Evolutionary conservation across 2,113 vertebrate genomes (phyloP), one percentile per base, ranked within the genome.

Genomic region (Laterallus jamaicensis): DNA sequence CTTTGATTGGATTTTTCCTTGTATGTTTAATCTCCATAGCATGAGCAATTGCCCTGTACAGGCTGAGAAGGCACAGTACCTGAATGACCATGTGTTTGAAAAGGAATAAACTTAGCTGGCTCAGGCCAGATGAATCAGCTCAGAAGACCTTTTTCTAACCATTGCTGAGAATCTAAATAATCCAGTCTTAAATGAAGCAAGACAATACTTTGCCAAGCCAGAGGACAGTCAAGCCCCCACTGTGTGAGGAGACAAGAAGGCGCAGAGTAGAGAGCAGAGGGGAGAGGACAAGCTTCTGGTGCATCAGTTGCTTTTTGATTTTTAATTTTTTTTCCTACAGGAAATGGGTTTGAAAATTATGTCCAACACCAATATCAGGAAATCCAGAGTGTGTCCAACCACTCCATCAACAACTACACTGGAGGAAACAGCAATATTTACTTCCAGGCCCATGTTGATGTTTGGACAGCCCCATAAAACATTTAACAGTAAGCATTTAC

Each of bases 331-430:
- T 62, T 83, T 73, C n/a, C n/a, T 90, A 12, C 75, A 98, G 97
- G 90, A 93, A 8, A 70, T 95, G 87, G 96, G 97, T 22, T 82
- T 98, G 93, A 98, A 98, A 96, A 73, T 97, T 77, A 81, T 97
- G 63, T 96, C 93, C 47, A 97, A 98, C 55, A 93, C 91, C 44
- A 86, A 96, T 39, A 96, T 97, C 88, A 96, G 88, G 86, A 97
- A 93, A 76, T 97, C 98, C 50, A 93, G 59, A 37, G 54, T 79
- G 6, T 97, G 82, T 18, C 37, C 68, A 87, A 79, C 69, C 19
- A 63, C 66, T 47, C 39, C 81, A 31, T 15, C 66, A 4, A 66
- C 86, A 73, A 25, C 69, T 35, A 1, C 7, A 28, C 22, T 76
- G 19, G 31, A n/a, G 35, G 50, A 70, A 79, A 69, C 9, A 62